A percentile compares a stretch with the other conserved stretches of the same genome.
phyloP scores from a whole-genome alignment of 2,113 vertebrate species.

The Microtus pennsylvanicus region DNA sequence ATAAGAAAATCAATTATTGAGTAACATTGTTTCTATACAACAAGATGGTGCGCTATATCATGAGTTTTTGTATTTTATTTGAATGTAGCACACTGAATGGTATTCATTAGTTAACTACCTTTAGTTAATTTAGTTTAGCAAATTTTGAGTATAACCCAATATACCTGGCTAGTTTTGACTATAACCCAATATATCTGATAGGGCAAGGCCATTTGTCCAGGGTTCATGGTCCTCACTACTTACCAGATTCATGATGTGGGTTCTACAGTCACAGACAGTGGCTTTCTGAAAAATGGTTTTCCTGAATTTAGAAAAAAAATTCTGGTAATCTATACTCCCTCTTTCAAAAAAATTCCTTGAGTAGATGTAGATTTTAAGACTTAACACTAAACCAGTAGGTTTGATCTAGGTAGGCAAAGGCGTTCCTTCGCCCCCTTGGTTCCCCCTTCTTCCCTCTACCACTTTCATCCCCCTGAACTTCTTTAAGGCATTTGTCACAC shows the following conservation, averaged over 20 bases:
- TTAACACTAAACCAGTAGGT: neutral
- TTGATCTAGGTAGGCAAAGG: neutral
- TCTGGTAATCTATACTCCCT: neutral
- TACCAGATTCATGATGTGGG: neutral
- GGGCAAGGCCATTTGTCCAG: neutral
- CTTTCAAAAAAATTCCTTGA: neutral
- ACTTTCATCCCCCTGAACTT: neutral
- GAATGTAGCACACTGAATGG: neutral
- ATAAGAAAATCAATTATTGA: neutral
- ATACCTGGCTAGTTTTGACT: neutral
- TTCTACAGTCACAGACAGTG: neutral
- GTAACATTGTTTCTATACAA: constrained; percentile 4
- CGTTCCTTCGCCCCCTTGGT: neutral
- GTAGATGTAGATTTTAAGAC: neutral
- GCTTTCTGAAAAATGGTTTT: neutral
- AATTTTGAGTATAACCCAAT: neutral
- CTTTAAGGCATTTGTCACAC: neutral
- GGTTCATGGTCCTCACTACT: neutral
- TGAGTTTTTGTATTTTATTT: constrained; percentile 21
- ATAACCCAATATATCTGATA: neutral
- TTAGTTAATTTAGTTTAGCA: neutral
- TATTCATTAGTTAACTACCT: neutral
- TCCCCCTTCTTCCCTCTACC: neutral
- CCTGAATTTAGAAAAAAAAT: neutral
- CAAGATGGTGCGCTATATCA: neutral